phyloP scores from a whole-genome alignment of 1,140 invertebrate species.

The Drosophila punjabiensis region DNA sequence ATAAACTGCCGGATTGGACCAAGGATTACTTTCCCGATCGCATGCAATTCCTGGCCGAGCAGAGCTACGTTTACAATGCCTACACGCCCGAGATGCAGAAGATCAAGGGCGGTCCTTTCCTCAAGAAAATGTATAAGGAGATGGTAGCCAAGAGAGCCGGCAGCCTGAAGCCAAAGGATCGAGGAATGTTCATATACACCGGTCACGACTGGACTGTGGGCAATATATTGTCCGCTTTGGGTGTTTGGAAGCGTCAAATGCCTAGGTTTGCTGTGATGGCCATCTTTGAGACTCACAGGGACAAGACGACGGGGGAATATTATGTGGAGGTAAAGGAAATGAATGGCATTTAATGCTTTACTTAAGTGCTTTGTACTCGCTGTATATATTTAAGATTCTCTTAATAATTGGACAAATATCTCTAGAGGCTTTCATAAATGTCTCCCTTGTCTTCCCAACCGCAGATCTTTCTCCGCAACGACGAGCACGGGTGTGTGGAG shows the following conservation, averaged over 20 bases:
- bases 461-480: constrained; percentile 87
- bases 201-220: constrained; percentile 92
- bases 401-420: background rate
- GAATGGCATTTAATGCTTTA: too few species aligned
- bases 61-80: constrained; percentile 88
- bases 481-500: constrained; percentile 86
- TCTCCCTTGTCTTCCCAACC: constrained; percentile 52
- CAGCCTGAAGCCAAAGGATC: constrained; percentile 85
- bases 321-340: constrained; percentile 88
- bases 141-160: constrained; percentile 86
- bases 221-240: constrained; percentile 89
- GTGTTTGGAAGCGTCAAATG: constrained; percentile 89
- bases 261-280: constrained; percentile 90
- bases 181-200: constrained; percentile 89
- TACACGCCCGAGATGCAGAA: constrained; percentile 88
- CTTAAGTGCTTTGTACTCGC: background rate
- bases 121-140: constrained; percentile 89
- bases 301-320: constrained; percentile 83
- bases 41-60: constrained; percentile 86
- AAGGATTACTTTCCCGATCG: constrained; percentile 88
- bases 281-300: constrained; percentile 90
- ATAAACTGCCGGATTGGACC: constrained; percentile 88
- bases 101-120: constrained; percentile 87
- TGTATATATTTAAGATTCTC: too few species aligned
- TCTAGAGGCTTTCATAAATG: background rate